These are phyloP conservation scores for Hylia prasina DNA, from an alignment of 2,113 vertebrate genomes.

Conservation along the genomic window DNA sequence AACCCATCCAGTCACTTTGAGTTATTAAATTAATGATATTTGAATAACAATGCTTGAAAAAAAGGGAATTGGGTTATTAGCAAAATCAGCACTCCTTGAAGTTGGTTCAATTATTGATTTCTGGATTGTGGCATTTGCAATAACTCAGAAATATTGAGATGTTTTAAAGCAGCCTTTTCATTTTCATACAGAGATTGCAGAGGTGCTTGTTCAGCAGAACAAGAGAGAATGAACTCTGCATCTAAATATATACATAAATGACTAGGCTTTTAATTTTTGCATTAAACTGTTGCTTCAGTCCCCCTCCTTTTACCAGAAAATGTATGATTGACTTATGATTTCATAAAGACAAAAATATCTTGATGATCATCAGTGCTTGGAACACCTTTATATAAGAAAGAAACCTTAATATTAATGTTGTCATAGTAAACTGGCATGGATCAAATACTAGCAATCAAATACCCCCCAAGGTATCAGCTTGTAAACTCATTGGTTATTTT, in stretches of 20 bases:
- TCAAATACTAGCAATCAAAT: not conserved
- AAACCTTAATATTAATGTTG: not conserved
- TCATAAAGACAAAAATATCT: not conserved
- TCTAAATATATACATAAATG: not conserved
- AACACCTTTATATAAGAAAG: not conserved
- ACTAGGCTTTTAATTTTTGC: not conserved
- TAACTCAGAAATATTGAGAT: slow-evolving; percentile 9
- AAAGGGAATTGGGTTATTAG: not conserved
- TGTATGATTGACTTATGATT: not conserved
- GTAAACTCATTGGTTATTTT: not conserved
- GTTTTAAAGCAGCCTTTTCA: slow-evolving; percentile 24
- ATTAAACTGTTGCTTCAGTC: not conserved
- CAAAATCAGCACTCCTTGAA: not conserved
- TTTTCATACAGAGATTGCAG: slow-evolving; percentile 10
- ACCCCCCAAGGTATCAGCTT: not conserved
- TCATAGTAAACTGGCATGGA: not conserved
- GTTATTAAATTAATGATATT: not conserved
- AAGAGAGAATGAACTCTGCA: not conserved
- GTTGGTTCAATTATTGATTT: slow-evolving; percentile 37
- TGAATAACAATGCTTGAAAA: not conserved
- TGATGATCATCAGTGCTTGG: not conserved
- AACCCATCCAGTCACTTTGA: not conserved
- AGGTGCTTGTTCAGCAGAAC: slow-evolving; percentile 23
- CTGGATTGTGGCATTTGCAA: slow-evolving; percentile 1
- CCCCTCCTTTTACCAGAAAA: not conserved